Conservation (phyloP, 2,797 vertebrate species). For the Sparus aurata region DNA sequence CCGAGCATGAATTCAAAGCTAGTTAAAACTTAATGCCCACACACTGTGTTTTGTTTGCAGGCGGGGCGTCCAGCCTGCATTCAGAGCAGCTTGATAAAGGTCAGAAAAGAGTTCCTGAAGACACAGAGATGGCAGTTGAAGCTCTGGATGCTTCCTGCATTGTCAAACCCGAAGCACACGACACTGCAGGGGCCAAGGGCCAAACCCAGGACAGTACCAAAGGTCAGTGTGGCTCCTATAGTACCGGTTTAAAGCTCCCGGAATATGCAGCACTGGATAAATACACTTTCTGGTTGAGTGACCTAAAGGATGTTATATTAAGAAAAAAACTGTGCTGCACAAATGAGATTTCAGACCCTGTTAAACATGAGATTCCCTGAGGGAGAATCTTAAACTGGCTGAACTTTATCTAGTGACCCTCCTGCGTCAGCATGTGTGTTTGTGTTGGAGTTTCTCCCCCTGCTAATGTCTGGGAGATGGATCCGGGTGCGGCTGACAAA, state of each 20-base stretch:
- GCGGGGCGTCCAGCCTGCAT: slow-evolving; percentile 12
- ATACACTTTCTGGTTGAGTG: neutral
- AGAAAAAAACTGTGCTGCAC: neutral
- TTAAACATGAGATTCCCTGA: slow-evolving; percentile 42
- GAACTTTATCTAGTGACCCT: slow-evolving; percentile 23
- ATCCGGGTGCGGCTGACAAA: slow-evolving; percentile 25
- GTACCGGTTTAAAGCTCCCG: neutral
- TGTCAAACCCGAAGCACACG: slow-evolving; percentile 15
- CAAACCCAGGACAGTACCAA: slow-evolving; percentile 42
- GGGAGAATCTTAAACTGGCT: slow-evolving; percentile 41
- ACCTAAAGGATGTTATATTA: neutral
- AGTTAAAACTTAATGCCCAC: slow-evolving; percentile 9
- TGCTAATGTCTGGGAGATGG: slow-evolving; percentile 36
- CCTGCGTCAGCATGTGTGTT: slow-evolving; percentile 30
- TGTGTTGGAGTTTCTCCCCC: slow-evolving; percentile 10
- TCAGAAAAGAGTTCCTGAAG: slow-evolving; percentile 32
- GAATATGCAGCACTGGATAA: neutral
- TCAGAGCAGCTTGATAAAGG: slow-evolving; percentile 31
- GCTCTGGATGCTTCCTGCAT: slow-evolving; percentile 47
- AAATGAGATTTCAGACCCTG: slow-evolving; percentile 9
- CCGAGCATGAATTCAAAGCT: neutral
- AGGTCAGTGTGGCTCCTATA: slow-evolving; percentile 54
- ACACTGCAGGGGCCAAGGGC: neutral
- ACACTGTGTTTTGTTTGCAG: slow-evolving; percentile 59
- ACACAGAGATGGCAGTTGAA: slow-evolving; percentile 62